Evolutionary conservation across 2,113 vertebrate genomes (phyloP).

Genomic region (Carassius carassius): DNA sequence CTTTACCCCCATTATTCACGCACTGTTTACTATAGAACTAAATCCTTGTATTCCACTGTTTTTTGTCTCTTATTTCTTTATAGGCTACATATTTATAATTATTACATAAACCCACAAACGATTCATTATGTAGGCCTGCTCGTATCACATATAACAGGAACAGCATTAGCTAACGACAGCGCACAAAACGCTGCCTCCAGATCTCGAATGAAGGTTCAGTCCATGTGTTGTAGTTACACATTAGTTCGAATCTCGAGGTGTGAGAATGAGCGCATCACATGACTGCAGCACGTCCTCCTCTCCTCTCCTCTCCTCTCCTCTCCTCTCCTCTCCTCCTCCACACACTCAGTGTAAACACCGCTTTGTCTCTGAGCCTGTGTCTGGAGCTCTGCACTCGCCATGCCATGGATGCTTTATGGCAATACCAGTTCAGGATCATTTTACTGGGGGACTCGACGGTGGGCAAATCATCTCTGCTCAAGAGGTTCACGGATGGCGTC

Average conservation of each 20-base stretch:
- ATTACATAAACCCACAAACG: not conserved
- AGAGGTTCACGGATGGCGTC: conserved; percentile 79
- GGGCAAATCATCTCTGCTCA: conserved; percentile 85
- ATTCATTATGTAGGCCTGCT: not conserved
- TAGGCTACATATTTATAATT: not conserved
- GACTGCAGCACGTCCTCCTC: conserved; percentile 57
- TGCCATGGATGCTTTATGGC: conserved; percentile 81
- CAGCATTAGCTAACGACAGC: not conserved
- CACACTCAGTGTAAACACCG: conserved; percentile 68
- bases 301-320: not conserved
- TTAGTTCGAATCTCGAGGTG: not conserved
- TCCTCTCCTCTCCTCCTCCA: no score
- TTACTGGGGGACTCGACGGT: conserved; percentile 83
- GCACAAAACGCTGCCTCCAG: not conserved
- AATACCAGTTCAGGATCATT: conserved; percentile 84
- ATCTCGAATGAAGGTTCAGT: not conserved
- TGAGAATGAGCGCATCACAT: conserved; percentile 62
- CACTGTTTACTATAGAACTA: not conserved
- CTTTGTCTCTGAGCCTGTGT: conserved; percentile 60
- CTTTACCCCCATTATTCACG: not conserved
- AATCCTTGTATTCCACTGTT: not conserved
- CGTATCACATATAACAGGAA: no score
- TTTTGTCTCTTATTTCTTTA: not conserved
- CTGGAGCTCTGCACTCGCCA: conserved; percentile 60
- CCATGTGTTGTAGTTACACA: not conserved